phyloP scores from a whole-genome alignment of 2,797 vertebrate genomes.

The Lacerta agilis region DNA sequence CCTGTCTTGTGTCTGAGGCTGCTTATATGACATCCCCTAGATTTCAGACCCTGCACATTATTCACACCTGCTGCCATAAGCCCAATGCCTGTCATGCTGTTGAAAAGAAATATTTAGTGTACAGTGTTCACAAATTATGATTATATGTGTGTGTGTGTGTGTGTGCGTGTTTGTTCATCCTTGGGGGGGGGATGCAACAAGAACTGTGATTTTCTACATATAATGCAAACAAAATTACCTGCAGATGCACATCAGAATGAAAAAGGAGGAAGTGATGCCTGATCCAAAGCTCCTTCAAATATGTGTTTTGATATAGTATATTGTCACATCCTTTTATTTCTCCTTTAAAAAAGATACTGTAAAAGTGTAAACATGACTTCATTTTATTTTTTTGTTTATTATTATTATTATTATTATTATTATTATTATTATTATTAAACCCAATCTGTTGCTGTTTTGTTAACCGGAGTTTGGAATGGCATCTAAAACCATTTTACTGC shows the following conservation, averaged over 20 bases:
- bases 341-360: not conserved
- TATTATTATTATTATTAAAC: too few species aligned
- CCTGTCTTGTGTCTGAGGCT: constrained; percentile 64
- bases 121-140: constrained; percentile 66
- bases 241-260: constrained; percentile 31
- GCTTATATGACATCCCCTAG: constrained; percentile 64
- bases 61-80: constrained; percentile 60
- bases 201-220: constrained; percentile 48
- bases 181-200: constrained; percentile 46
- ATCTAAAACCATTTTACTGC: constrained; percentile 34
- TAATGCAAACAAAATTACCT: constrained; percentile 35
- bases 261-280: constrained; percentile 37
- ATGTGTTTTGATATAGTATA: not conserved
- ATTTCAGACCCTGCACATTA: constrained; percentile 55
- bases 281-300: constrained; percentile 47
- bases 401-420: too few species aligned
- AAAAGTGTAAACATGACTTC: constrained; percentile 5
- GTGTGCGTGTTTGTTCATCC: constrained; percentile 63
- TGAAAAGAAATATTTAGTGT: constrained; percentile 76
- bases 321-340: constrained; percentile 7
- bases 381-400: not conserved
- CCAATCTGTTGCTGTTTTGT: not conserved
- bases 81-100: constrained; percentile 74
- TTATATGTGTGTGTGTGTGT: constrained; percentile 23
- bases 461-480: constrained; percentile 19